Conservation (phyloP, 23 tunicate species). For the Diplosoma virens region DNA sequence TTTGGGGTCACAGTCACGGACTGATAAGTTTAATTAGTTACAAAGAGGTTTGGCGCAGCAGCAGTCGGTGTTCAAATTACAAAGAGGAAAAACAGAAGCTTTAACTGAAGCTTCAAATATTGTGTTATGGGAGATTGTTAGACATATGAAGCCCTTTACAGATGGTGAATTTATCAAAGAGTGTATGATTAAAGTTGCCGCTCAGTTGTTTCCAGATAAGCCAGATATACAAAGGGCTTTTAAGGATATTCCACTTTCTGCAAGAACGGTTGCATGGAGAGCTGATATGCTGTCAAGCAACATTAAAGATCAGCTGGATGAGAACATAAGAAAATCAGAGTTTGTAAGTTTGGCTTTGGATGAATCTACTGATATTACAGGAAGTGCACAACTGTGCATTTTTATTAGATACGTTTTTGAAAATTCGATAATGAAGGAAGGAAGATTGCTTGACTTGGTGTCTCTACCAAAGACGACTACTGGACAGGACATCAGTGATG, state of each 20-base stretch:
- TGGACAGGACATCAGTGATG: neutral
- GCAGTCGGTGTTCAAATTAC: neutral
- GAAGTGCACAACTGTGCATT: conserved; percentile 12
- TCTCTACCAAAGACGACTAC: conserved; percentile 5
- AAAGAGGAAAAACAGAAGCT: neutral
- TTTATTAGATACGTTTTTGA: conserved; percentile 11
- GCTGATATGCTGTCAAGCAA: conserved; percentile 14
- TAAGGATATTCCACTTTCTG: neutral
- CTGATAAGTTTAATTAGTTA: neutral
- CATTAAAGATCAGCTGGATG: conserved; percentile 19
- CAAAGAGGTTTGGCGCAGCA: neutral
- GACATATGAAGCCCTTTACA: conserved; percentile 3
- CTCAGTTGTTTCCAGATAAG: conserved; percentile 1
- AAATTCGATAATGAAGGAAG: neutral
- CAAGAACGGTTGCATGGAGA: neutral
- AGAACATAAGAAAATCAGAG: neutral
- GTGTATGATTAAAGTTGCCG: neutral
- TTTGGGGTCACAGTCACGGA: neutral
- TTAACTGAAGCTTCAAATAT: conserved; percentile 4
- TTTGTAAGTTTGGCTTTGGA: conserved; percentile 1
- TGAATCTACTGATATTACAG: conserved; percentile 9
- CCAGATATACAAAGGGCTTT: conserved; percentile 8
- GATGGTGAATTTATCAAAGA: neutral
- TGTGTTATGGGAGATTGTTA: conserved; percentile 18
- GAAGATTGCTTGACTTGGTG: conserved; percentile 18